Evolutionary conservation across 1,140 invertebrate genomes (phyloP).

Genomic region (Chrysoperla carnea): DNA sequence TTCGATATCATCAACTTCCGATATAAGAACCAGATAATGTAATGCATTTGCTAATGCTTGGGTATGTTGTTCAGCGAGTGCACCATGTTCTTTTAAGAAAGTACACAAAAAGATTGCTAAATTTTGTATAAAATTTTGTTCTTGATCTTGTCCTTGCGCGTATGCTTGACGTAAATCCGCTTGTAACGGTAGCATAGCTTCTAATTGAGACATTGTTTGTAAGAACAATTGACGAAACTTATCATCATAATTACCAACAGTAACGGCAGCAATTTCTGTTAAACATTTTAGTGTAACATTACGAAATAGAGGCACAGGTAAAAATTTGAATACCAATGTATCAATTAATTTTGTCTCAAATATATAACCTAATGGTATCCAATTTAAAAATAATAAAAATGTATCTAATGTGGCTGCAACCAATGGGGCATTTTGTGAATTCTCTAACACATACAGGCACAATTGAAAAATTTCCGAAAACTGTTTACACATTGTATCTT

Average conservation of each 20-base stretch:
- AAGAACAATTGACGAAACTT: constrained; percentile 79
- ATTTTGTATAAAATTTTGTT: constrained; percentile 99
- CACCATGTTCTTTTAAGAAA: constrained; percentile 89
- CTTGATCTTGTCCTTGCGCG: constrained; percentile 79
- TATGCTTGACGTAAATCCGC: constrained; percentile 92
- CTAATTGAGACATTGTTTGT: constrained; percentile 79
- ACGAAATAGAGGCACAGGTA: constrained; percentile 93
- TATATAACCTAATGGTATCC: constrained; percentile 98
- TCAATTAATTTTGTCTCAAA: constrained; percentile 97
- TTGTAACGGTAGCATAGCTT: constrained; percentile 75
- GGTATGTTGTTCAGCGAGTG: constrained; percentile 65
- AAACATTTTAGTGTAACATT: constrained; percentile 97
- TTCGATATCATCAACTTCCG: constrained; percentile 97
- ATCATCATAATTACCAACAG: constrained; percentile 75
- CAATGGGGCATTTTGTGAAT: constrained; percentile 88
- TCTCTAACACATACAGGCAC: constrained; percentile 95
- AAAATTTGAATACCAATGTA: constrained; percentile 91
- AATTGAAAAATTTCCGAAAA: constrained; percentile 97
- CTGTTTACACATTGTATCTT: constrained; percentile 99
- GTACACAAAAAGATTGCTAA: constrained; percentile 94
- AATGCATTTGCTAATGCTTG: constrained; percentile 64
- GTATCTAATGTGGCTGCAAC: constrained; percentile 92
- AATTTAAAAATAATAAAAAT: constrained; percentile 90
- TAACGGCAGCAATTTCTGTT: constrained; percentile 91
- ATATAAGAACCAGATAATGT: constrained; percentile 90